Percentiles rank a stretch among this genome's conserved stretches.
phyloP scores from a whole-genome alignment of 2,797 vertebrate genomes.

The Pseudocheirus occidentalis region DNA sequence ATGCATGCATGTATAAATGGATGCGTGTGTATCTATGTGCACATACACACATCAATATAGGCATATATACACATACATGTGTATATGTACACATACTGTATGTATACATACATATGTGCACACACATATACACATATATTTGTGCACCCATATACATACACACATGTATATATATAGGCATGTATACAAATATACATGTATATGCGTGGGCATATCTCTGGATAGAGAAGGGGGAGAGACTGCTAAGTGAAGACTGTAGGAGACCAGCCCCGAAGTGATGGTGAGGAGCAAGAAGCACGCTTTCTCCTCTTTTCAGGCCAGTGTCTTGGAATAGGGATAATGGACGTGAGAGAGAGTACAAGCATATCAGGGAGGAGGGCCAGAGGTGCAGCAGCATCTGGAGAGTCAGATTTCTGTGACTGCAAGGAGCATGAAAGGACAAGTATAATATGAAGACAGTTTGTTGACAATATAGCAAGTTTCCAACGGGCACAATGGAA shows the following conservation, averaged over 20 bases:
- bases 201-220: background rate
- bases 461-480: background rate
- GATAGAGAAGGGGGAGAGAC: background rate
- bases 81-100: too few relatives aligned
- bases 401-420: background rate
- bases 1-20: too few relatives aligned
- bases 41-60: too few relatives aligned
- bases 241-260: background rate
- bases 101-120: too few relatives aligned
- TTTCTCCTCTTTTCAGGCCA: background rate
- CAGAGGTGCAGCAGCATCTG: background rate
- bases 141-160: too few relatives aligned
- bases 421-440: background rate
- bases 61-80: too few relatives aligned
- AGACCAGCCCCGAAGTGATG: background rate
- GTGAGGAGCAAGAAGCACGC: background rate
- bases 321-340: background rate
- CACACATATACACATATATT: too few relatives aligned
- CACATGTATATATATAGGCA: too few relatives aligned
- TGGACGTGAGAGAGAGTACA: background rate
- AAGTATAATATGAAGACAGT: background rate
- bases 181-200: too few relatives aligned
- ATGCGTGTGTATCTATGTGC: too few relatives aligned
- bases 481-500: background rate
- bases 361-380: background rate